Base-by-base conservation (phyloP, 2,888 invertebrate species). In the Priocnemis perturbator region DNA sequence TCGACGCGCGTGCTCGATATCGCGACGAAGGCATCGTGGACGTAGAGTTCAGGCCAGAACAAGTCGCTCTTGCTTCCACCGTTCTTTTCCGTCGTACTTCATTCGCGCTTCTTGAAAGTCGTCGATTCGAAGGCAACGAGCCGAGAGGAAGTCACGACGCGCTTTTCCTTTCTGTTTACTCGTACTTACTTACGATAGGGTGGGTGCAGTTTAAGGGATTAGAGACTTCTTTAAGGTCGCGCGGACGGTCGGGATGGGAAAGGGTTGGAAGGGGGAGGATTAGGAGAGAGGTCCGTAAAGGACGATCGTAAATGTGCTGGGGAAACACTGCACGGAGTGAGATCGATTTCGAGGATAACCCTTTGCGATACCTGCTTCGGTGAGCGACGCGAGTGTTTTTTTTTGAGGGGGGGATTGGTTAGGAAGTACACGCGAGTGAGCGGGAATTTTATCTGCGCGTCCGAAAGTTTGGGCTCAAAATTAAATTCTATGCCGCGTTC, bases 301-400 rank as follows among this genome's bases (percentile, higher is more conserved):
- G 76, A 68, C 73, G 67, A 70, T 76, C 80, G 73, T 82, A 81
- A 80, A 81, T 58, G 73, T 66, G 55, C 20, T 23, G 57, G 71
- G 68, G 65, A 77, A 74, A 73, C 3, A 47, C 15, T 19, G 50
- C 3, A 3, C n/a, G 50, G 50, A 50, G n/a, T 19, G 50, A 50
- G 60, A 67, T 66, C 19, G 71, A 37, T 69, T 37, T 50, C 50
- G 76, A 73, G 63, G 74, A 73, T 72, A 82, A 76, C 73, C 73
- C 72, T 83, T 83, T 83, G 68, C 76, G 73, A 66, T 81, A 80
- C 82, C 76, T 79, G 77, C 64, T 20, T 52, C 20, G 56, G 26
- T 65, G 26, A 26, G 7, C 26, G 26, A 7, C 3, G 26, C 7
- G 7, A 7, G 26, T 26, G 26, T 26, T 26, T 7, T 26, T n/a